Conservation (phyloP, 2,113 vertebrate genomes). For the Podarcis raffonei region DNA sequence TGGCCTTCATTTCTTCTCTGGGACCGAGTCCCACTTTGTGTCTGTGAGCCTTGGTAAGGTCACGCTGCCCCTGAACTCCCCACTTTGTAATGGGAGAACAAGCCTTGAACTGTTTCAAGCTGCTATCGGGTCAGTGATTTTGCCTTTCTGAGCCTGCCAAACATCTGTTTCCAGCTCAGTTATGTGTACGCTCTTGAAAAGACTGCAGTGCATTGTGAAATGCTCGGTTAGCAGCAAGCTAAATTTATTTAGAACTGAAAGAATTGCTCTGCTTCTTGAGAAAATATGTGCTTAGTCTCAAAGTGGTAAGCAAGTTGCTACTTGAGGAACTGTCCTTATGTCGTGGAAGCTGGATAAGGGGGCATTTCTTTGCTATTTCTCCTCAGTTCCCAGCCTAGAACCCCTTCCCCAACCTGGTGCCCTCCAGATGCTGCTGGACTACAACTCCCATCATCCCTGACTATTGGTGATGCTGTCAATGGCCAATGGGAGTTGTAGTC, state of each 20-base stretch:
- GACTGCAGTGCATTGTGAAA: neutral
- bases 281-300: neutral
- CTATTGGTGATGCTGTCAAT: neutral
- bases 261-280: neutral
- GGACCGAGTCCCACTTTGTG: too few relatives aligned
- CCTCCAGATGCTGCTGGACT: too few relatives aligned
- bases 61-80: neutral
- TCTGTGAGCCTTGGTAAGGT: too few relatives aligned
- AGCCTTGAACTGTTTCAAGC: neutral
- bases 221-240: neutral
- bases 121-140: neutral
- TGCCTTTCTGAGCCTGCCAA: neutral
- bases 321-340: neutral
- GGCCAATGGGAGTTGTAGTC: neutral
- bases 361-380: neutral
- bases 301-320: neutral
- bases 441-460: neutral
- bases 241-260: neutral
- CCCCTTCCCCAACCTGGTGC: too few relatives aligned
- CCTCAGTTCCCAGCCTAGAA: neutral
- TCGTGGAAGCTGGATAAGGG: neutral
- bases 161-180: neutral
- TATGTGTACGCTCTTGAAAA: neutral
- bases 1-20: neutral
- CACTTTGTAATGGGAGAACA: neutral